Base-by-base conservation (phyloP, 2,888 invertebrate species). In the Thymelicus acteon region DNA sequence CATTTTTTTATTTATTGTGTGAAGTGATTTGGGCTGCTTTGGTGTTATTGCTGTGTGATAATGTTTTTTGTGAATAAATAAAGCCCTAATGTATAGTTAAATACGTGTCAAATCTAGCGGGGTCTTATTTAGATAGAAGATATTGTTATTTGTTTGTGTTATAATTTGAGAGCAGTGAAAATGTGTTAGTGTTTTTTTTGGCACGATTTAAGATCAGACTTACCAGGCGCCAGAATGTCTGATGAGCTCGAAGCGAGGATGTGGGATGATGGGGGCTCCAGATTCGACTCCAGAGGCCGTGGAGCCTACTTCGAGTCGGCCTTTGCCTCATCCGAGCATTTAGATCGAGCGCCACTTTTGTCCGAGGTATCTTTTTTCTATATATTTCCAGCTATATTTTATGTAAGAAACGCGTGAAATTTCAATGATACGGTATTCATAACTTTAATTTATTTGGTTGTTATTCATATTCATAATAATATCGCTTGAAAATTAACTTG, bases 211-310 rank as follows among this genome's bases (percentile, higher is more conserved):
- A 57, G 57, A 12, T 54, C 44, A 62, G 71, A 72, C 31, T 31
- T 31, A 3, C 73, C 76, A 66, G 91, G 91, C 91, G 90, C 92
- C 92, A 91, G 91, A 80, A 93, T 93, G 93, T 93, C 93, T 92
- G 93, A 93, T 82, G 93, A 93, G 82, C 84, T 90, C 10, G 93
- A 93, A 75, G 92, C 93, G 72, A 88, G 91, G 78, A 93, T 93
- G 93, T 93, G 93, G 93, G 92, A 93, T 61, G 93, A 93, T 65
- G 92, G 86, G 47, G 85, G 85, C 66, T 88, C 91, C 60, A 82
- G 90, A 72, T 93, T 89, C 77, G 92, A 92, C 73, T 82, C 88
- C 72, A 81, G 90, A 65, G 82, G 82, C 68, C 87, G 86, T 2
- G 91, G 89, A 7, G 84, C 88, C 0, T 93, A 86, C 77, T 93